Percentiles rank a stretch among this genome's conserved stretches.
These are phyloP conservation scores for Heliornis fulica DNA, from an alignment of 2,113 vertebrate genomes.

Conservation along the genomic window DNA sequence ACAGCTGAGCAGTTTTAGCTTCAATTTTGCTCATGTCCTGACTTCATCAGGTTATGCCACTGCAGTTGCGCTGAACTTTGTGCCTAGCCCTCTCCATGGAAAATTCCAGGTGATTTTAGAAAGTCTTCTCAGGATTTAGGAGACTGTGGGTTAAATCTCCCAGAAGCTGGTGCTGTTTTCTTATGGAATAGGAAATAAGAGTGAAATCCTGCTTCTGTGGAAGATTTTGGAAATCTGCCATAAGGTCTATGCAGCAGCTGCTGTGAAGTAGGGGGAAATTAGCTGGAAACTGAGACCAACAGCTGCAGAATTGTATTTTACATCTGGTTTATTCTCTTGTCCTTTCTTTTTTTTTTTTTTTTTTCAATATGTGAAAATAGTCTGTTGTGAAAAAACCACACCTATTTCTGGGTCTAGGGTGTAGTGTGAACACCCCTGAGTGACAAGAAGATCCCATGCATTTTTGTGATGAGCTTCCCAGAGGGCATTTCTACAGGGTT, in stretches of 20 bases:
- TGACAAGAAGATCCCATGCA: background rate
- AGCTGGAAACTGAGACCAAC: background rate
- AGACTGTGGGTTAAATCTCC: background rate
- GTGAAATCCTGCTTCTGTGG: background rate
- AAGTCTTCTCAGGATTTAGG: background rate
- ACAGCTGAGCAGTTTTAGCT: background rate
- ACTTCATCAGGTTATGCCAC: background rate
- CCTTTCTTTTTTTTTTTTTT: background rate
- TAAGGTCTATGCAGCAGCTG: constrained; percentile 11
- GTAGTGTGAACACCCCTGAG: background rate
- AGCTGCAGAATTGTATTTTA: constrained; percentile 32
- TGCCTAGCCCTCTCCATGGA: background rate
- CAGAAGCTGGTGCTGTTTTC: background rate
- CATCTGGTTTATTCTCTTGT: background rate
- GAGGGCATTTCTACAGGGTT: background rate
- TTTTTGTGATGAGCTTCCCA: background rate
- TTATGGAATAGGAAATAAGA: background rate
- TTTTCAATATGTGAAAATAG: background rate
- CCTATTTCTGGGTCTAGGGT: background rate
- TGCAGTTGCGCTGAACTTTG: background rate
- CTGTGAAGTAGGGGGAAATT: background rate
- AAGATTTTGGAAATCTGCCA: constrained; percentile 3
- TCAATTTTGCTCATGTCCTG: background rate
- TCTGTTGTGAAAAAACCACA: background rate
- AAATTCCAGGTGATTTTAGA: background rate